Percentiles rank a stretch among this genome's conserved stretches.
Conservation (phyloP, 2,113 vertebrate genomes). For the Oreochromis aureus region DNA sequence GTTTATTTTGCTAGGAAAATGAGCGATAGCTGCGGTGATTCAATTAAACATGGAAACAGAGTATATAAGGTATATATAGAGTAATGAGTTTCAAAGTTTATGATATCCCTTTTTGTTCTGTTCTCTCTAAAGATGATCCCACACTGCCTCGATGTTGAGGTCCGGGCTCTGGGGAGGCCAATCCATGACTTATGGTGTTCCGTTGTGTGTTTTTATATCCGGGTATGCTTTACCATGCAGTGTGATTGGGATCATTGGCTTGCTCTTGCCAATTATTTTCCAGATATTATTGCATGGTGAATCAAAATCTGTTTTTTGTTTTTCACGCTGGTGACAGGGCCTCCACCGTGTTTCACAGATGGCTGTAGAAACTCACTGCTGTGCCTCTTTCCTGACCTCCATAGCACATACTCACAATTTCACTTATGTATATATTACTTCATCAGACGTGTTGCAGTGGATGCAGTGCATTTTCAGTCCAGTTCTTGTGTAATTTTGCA, state of each 20-base stretch:
- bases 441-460: not conserved
- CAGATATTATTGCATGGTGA: not conserved
- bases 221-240: not conserved
- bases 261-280: not conserved
- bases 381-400: not conserved
- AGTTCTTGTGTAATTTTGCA: not conserved
- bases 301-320: not conserved
- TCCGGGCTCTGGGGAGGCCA: not conserved
- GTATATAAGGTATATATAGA: not conserved
- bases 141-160: not conserved
- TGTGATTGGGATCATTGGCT: not conserved
- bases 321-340: not conserved
- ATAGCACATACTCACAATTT: not conserved
- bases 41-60: not conserved
- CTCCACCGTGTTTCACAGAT: not conserved
- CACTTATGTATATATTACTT: not conserved
- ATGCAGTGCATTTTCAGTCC: not conserved
- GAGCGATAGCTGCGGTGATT: not conserved
- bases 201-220: not conserved
- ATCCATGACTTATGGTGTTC: not conserved
- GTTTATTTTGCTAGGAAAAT: not conserved
- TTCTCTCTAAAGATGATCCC: not conserved
- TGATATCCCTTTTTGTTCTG: not conserved
- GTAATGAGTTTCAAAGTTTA: not conserved
- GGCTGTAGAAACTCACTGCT: not conserved